phyloP scores from a whole-genome alignment of 2,113 vertebrate genomes.

The Rhea pennata region DNA sequence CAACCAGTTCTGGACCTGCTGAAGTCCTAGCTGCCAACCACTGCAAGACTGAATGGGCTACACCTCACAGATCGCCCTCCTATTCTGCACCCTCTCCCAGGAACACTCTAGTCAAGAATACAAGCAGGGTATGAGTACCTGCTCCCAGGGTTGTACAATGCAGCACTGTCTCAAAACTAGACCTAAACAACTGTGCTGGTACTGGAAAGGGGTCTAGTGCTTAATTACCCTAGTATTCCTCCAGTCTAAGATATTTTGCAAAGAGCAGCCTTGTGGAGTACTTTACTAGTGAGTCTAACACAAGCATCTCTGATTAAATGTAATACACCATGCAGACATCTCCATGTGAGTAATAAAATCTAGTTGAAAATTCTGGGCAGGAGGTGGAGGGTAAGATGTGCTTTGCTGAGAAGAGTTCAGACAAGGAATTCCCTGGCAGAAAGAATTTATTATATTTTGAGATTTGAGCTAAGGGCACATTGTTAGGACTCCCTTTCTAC shows the following conservation, averaged over 20 bases:
- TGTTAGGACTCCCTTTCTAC: background rate
- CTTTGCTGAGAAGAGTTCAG: background rate
- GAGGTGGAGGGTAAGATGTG: background rate
- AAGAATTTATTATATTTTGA: background rate
- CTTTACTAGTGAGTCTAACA: background rate
- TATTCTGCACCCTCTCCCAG: background rate
- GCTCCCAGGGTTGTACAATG: background rate
- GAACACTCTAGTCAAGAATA: background rate
- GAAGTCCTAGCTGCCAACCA: background rate
- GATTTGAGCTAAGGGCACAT: background rate
- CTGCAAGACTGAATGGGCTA: background rate
- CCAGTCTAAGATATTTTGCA: background rate
- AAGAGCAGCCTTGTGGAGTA: background rate
- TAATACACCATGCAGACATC: background rate
- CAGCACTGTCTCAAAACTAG: background rate
- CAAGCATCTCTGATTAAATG: background rate
- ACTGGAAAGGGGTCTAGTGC: background rate
- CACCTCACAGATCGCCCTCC: background rate
- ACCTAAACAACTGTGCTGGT: background rate
- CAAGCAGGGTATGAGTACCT: background rate
- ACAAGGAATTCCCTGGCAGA: background rate
- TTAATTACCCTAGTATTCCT: background rate
- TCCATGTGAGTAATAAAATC: background rate
- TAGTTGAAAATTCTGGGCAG: background rate
- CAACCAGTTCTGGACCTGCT: background rate